Conservation (phyloP, 2,888 invertebrate genomes). For the Eulithis testata region DNA sequence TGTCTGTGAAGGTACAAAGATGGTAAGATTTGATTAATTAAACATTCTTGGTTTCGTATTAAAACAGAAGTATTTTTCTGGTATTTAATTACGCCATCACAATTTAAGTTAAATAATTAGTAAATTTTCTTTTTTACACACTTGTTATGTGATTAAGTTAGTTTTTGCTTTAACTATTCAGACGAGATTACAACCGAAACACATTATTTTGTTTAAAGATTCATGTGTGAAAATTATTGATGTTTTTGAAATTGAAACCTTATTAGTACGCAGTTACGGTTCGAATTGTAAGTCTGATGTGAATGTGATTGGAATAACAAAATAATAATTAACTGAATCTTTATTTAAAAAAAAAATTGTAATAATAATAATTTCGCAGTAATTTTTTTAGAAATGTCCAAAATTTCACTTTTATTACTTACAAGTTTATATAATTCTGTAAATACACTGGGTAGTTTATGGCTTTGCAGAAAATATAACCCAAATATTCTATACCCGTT, state of each 20-base stretch:
- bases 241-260: constrained; percentile 11
- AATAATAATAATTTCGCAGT: neutral
- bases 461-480: too few species aligned
- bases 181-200: neutral
- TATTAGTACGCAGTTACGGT: constrained; percentile 5
- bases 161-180: too few species aligned
- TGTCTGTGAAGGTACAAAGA: constrained; percentile 24
- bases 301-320: constrained; percentile 15
- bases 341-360: neutral
- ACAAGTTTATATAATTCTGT: neutral
- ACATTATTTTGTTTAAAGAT: neutral
- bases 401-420: neutral
- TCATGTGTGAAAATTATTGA: neutral
- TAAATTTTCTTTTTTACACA: too few species aligned
- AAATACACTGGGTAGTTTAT: neutral
- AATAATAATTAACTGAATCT: neutral
- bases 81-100: too few species aligned
- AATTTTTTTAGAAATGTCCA: neutral
- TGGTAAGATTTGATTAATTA: neutral
- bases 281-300: constrained; percentile 29
- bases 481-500: neutral
- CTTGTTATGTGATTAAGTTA: too few species aligned
- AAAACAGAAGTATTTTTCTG: neutral
- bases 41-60: neutral
- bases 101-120: too few species aligned